A percentile compares a stretch with the other conserved stretches of the same genome.
These are phyloP conservation scores for Picus viridis DNA, from an alignment of 2,797 vertebrate species.

Conservation along the genomic window DNA sequence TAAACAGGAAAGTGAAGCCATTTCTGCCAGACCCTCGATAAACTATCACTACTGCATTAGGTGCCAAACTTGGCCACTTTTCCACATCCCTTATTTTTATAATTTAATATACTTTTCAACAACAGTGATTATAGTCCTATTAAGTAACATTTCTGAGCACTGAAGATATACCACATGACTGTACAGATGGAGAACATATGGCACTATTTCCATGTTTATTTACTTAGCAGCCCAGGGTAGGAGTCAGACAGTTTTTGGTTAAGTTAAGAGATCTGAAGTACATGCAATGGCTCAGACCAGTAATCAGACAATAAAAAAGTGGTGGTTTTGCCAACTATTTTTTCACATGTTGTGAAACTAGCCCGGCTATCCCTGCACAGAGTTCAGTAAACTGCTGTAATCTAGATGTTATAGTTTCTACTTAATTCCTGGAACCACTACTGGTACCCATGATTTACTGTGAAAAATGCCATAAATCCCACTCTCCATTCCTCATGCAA, in stretches of 20 bases:
- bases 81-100: conserved; percentile 49
- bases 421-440: conserved; percentile 39
- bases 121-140: conserved; percentile 34
- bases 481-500: not conserved
- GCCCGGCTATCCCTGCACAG: not conserved
- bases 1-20: conserved; percentile 57
- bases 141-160: conserved; percentile 51
- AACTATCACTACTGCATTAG: conserved; percentile 51
- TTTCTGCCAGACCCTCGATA: conserved; percentile 45
- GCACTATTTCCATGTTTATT: conserved; percentile 67
- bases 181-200: conserved; percentile 70
- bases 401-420: not conserved
- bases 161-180: conserved; percentile 21
- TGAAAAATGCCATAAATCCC: conserved; percentile 12
- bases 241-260: conserved; percentile 44
- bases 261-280: conserved; percentile 20
- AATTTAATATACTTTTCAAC: conserved; percentile 61
- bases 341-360: conserved; percentile 57
- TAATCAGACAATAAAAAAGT: conserved; percentile 39
- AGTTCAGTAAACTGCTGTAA: conserved; percentile 40
- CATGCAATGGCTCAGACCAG: conserved; percentile 30
- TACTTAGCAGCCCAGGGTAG: conserved; percentile 39
- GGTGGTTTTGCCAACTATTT: conserved; percentile 31
- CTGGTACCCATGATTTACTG: not conserved
- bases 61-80: conserved; percentile 55